phyloP scores from a whole-genome alignment of 2,113 vertebrate species.

The Rhipidura dahli region DNA sequence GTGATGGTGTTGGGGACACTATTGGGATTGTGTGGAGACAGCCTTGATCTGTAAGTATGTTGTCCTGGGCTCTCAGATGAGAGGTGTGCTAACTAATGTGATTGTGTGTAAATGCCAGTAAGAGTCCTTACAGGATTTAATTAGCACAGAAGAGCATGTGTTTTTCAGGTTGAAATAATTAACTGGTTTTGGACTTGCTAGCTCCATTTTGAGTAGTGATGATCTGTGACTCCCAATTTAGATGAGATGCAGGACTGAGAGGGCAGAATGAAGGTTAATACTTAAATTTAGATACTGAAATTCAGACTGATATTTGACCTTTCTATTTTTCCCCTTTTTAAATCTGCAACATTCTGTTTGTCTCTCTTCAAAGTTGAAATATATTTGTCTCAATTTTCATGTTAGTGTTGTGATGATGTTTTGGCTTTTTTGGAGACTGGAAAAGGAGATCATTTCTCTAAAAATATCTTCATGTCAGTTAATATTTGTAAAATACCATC shows the following conservation, averaged over 20 bases:
- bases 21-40: not conserved
- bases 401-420: not conserved
- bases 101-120: not conserved
- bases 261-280: not conserved
- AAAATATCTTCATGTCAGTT: not conserved
- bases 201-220: not conserved
- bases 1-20: not conserved
- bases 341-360: not conserved
- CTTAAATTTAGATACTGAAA: conserved; percentile 18
- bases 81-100: not conserved
- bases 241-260: not conserved
- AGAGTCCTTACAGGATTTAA: not conserved
- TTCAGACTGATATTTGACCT: not conserved
- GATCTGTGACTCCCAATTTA: conserved; percentile 1
- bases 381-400: not conserved
- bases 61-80: not conserved
- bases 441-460: not conserved
- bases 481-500: not conserved
- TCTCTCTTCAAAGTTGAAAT: not conserved
- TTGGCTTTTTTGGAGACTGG: not conserved
- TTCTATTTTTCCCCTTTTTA: not conserved
- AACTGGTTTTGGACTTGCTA: not conserved
- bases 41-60: not conserved
- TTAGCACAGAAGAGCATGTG: not conserved
- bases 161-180: not conserved